phyloP scores from a whole-genome alignment of 2,888 invertebrate species.

The Drosophila macrospina region DNA sequence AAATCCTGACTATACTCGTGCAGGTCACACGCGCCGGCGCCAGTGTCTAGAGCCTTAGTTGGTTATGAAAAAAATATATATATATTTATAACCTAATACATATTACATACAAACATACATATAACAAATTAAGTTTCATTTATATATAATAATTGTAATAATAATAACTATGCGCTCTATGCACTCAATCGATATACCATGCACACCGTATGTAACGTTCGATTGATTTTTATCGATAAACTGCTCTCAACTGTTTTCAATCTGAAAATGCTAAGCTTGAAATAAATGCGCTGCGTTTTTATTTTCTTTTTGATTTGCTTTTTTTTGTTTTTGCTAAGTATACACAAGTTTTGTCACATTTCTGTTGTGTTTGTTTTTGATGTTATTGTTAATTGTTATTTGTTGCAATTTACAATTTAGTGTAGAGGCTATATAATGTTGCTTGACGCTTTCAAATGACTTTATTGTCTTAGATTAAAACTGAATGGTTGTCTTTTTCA shows the following conservation, averaged over 20 bases:
- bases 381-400: slow-evolving; percentile 35
- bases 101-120: slow-evolving; percentile 42
- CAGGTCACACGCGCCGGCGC: slow-evolving; percentile 7
- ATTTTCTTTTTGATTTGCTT: neutral
- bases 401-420: slow-evolving; percentile 54
- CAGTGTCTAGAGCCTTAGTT: slow-evolving; percentile 37
- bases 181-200: slow-evolving; percentile 25
- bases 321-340: slow-evolving; percentile 40
- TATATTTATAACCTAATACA: slow-evolving; percentile 25
- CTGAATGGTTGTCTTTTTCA: slow-evolving; percentile 60
- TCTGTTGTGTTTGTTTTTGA: slow-evolving; percentile 32
- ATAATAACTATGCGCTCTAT: slow-evolving; percentile 18
- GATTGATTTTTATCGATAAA: slow-evolving; percentile 30
- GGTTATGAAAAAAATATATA: slow-evolving; percentile 23
- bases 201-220: slow-evolving; percentile 26
- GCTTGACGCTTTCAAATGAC: slow-evolving; percentile 52
- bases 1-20: slow-evolving; percentile 17
- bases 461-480: slow-evolving; percentile 66
- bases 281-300: slow-evolving; percentile 53
- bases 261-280: slow-evolving; percentile 49
- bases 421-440: slow-evolving; percentile 37
- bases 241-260: slow-evolving; percentile 20
- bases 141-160: slow-evolving; percentile 13
- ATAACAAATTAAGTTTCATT: slow-evolving; percentile 52
- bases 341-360: slow-evolving; percentile 54